A percentile compares a stretch with the other conserved stretches of the same genome.
Evolutionary conservation across 2,888 invertebrate genomes (phyloP).

Genomic region (Dione juno): DNA sequence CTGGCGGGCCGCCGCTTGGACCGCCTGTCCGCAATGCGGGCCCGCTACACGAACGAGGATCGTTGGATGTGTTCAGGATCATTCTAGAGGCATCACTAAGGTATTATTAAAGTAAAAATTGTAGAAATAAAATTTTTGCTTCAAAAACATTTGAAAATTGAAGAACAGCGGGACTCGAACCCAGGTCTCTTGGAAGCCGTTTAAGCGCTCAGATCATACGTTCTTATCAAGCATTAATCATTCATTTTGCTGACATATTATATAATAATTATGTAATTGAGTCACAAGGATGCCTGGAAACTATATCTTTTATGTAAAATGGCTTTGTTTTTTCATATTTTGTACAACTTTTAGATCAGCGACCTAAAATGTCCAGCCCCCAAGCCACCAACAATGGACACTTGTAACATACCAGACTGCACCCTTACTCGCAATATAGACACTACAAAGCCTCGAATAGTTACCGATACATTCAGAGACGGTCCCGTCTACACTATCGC

Average conservation of each 20-base stretch:
- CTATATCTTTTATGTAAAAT: too few species aligned
- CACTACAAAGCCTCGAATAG: conserved; percentile 57
- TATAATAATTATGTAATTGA: too few species aligned
- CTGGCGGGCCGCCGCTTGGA: conserved; percentile 92
- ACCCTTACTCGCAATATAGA: conserved; percentile 56
- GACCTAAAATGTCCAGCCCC: conserved; percentile 69
- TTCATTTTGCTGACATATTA: too few species aligned
- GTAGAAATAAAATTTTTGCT: too few species aligned
- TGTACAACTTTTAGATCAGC: conserved; percentile 58
- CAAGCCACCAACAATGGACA: conserved; percentile 64
- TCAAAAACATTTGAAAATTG: too few species aligned
- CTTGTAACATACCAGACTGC: conserved; percentile 67
- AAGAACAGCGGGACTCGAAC: too few species aligned
- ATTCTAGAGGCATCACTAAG: conserved; percentile 75
- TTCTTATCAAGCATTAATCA: too few species aligned
- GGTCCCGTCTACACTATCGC: conserved; percentile 72
- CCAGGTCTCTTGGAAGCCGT: too few species aligned
- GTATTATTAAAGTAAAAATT: too few species aligned
- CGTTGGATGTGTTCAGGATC: conserved; percentile 88
- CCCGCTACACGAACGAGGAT: conserved; percentile 88
- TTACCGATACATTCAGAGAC: conserved; percentile 68
- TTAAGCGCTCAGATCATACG: too few species aligned
- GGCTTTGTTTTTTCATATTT: too few species aligned
- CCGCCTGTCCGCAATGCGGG: conserved; percentile 90
- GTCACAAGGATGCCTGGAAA: too few species aligned